Percentiles rank a stretch among this genome's conserved stretches.
phyloP scores from a whole-genome alignment of 2,113 vertebrate species.

The Penelope pileata region DNA sequence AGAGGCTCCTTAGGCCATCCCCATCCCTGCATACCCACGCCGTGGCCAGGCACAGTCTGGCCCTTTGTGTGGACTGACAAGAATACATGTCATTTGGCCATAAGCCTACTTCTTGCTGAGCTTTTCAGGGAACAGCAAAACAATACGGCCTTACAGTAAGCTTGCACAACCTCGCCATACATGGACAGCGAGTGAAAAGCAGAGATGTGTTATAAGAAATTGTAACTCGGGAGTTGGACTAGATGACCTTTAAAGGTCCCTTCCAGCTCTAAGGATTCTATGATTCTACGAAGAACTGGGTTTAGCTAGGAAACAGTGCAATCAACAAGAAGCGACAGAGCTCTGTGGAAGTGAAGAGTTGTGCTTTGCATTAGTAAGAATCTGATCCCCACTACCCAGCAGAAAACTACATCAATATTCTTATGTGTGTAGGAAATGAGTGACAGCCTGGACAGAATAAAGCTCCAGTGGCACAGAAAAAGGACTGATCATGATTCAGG shows the following conservation, averaged over 20 bases:
- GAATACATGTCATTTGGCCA: constrained; percentile 32
- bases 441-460: constrained; percentile 2
- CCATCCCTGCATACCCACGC: neutral
- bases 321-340: neutral
- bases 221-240: too few relatives aligned
- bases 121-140: constrained; percentile 55
- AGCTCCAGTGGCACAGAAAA: neutral
- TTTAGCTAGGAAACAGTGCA: constrained; percentile 11
- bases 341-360: neutral
- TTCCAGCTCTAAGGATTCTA: too few relatives aligned
- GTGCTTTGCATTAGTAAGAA: neutral
- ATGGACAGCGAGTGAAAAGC: neutral
- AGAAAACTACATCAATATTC: neutral
- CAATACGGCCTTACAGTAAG: constrained; percentile 25
- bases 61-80: constrained; percentile 21
- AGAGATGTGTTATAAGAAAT: neutral
- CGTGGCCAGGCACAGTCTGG: constrained; percentile 26
- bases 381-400: neutral
- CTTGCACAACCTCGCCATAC: neutral
- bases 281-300: too few relatives aligned
- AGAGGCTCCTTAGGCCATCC: neutral
- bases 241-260: too few relatives aligned
- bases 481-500: constrained; percentile 7
- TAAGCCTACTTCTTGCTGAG: constrained; percentile 24
- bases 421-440: neutral